phyloP scores from a whole-genome alignment of 2,888 invertebrate genomes.

The Melangyna quadrimaculata region DNA sequence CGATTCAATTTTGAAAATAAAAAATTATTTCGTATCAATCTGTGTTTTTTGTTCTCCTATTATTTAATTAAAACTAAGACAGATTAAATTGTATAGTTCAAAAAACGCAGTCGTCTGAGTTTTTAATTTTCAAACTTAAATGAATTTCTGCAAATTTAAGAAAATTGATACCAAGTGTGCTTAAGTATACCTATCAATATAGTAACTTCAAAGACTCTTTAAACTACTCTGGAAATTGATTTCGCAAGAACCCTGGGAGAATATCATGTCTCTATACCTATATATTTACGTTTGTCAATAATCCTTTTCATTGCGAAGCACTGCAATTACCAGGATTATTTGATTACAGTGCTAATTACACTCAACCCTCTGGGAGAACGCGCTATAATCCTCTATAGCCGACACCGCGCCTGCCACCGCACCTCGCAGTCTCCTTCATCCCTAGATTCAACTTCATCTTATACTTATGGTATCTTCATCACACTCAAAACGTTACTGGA shows the following conservation, averaged over 20 bases:
- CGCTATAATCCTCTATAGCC: constrained; percentile 25
- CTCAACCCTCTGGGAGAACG: constrained; percentile 6
- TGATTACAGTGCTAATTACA: constrained; percentile 74
- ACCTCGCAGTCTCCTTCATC: background rate
- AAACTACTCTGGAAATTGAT: constrained; percentile 52
- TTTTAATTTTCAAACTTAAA: no score
- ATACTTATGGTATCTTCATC: constrained; percentile 8
- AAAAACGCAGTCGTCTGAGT: no score
- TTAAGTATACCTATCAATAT: background rate
- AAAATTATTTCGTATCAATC: no score
- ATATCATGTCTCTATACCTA: background rate
- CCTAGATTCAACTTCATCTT: background rate
- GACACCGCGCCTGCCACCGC: background rate
- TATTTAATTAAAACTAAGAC: no score
- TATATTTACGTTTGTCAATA: constrained; percentile 57
- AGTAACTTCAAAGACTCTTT: background rate
- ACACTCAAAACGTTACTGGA: constrained; percentile 7
- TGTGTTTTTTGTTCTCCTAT: no score
- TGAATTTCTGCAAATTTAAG: no score
- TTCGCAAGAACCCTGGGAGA: constrained; percentile 13
- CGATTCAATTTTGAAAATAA: no score
- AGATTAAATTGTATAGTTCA: no score
- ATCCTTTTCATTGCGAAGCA: constrained; percentile 73
- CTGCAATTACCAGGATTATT: constrained; percentile 76
- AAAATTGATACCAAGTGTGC: no score